Conservation (phyloP, 2,113 vertebrate species). For the Bolborhynchus lineola region DNA sequence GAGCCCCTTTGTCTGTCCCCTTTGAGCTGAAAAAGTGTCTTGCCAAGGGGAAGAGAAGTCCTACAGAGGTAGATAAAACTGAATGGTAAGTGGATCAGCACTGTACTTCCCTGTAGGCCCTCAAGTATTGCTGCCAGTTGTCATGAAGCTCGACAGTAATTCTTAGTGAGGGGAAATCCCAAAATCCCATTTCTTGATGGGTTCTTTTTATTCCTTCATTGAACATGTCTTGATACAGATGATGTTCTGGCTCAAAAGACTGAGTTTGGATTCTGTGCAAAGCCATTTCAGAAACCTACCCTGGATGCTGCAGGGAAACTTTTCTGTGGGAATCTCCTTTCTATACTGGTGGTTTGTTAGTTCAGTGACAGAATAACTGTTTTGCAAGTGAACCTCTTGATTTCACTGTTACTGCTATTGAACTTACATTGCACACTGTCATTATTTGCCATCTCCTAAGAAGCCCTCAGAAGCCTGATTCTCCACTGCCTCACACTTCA, state of each 20-base stretch:
- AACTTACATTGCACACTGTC: background rate
- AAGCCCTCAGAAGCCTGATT: background rate
- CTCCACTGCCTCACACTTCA: background rate
- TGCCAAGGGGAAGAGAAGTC: background rate
- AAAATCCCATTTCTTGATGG: background rate
- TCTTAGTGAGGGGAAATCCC: background rate
- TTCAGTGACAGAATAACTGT: background rate
- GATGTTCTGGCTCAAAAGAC: background rate
- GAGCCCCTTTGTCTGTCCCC: fast-evolving
- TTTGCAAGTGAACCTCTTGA: background rate
- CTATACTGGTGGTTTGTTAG: background rate
- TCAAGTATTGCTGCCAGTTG: background rate
- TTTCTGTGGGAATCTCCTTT: background rate
- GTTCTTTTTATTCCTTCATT: background rate
- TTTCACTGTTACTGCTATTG: background rate
- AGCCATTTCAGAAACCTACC: background rate
- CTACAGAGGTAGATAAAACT: background rate
- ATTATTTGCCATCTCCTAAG: background rate
- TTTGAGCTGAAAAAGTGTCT: background rate
- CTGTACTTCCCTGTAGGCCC: background rate
- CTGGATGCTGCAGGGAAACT: background rate
- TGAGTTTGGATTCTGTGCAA: background rate
- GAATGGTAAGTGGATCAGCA: background rate
- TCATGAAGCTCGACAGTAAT: background rate
- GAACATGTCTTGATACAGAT: background rate